These are phyloP conservation scores for Drosophila pegasa DNA, from an alignment of 2,888 invertebrate species.

Conservation along the genomic window DNA sequence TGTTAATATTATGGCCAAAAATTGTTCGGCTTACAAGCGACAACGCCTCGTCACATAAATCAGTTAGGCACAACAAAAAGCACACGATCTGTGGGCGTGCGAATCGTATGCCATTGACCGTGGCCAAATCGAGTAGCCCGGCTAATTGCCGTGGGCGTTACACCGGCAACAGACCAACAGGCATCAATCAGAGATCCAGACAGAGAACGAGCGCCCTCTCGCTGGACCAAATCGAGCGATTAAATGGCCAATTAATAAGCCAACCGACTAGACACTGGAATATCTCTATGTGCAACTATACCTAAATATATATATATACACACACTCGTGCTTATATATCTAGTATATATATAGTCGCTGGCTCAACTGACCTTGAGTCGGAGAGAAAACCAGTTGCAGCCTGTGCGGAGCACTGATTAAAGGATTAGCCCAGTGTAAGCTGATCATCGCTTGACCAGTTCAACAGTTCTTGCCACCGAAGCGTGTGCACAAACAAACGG, in stretches of 20 bases:
- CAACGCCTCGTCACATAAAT: conserved; percentile 60
- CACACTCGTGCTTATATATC: neutral
- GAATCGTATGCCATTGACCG: conserved; percentile 73
- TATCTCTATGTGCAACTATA: conserved; percentile 4
- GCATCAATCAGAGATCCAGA: conserved; percentile 64
- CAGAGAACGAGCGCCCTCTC: neutral
- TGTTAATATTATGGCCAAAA: conserved; percentile 68
- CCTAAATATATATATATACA: neutral
- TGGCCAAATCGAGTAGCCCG: conserved; percentile 42
- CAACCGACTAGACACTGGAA: conserved; percentile 31
- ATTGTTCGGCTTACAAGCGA: conserved; percentile 62
- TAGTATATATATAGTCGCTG: neutral
- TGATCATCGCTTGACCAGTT: conserved; percentile 42
- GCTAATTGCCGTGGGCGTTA: conserved; percentile 73
- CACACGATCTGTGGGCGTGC: conserved; percentile 68
- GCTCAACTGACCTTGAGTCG: conserved; percentile 66
- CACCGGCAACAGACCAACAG: conserved; percentile 17
- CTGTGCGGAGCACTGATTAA: conserved; percentile 62
- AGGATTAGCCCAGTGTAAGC: conserved; percentile 66
- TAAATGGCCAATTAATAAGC: conserved; percentile 79
- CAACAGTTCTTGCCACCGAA: conserved; percentile 43
- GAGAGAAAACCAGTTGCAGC: conserved; percentile 52
- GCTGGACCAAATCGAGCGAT: conserved; percentile 68
- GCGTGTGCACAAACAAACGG: conserved; percentile 65
- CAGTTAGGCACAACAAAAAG: conserved; percentile 23